Evolutionary conservation across 2,888 invertebrate genomes (phyloP), one percentile per base, ranked within the genome.

Genomic region (Eupithecia dodoneata): DNA sequence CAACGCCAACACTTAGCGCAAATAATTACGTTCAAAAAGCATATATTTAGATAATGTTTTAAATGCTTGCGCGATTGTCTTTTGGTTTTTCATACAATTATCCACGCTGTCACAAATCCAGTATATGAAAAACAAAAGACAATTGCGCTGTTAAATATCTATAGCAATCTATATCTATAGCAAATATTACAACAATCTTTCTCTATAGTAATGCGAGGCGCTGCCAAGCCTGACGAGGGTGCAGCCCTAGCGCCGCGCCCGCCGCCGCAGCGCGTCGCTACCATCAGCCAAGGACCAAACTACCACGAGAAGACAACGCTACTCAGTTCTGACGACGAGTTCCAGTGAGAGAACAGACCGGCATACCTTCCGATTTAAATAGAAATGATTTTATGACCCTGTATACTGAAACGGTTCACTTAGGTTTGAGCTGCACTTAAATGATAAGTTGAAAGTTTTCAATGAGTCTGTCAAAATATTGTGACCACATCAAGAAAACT

Each of bases 261-360:
- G 69, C 96, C 96, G 73, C 96, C 97, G 52, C 97, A 97, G 86
- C 96, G 97, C 67, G 97, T 97, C 76, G 96, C 98, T 55, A 97
- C 97, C 85, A 97, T 97, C 90, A 96, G 97, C 83, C 97, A 97
- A 86, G 91, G 91, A 72, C 89, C 93, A 82, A 97, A 97, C 93
- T 98, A 98, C 95, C 99, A 98, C 93, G 99, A 99, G 96, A 99
- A 99, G 95, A 98, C 99, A 63, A 98, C 99, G 96, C 96, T 99
- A 82, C 96, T 99, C 84, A 98, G 98, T 95, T 99, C 99, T 83
- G 99, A 99, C 90, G 99, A 99, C 91, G 99, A 99, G 93, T 98
- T 98, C 93, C 98, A 98, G 96, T 98, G 96, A 96, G 63, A 73
- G 59, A 52, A 75, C 63, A n/a, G 30, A 70, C 47, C 70, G 63